These are phyloP conservation scores for Huso huso DNA, from an alignment of 2,797 vertebrate species.

Conservation along the genomic window DNA sequence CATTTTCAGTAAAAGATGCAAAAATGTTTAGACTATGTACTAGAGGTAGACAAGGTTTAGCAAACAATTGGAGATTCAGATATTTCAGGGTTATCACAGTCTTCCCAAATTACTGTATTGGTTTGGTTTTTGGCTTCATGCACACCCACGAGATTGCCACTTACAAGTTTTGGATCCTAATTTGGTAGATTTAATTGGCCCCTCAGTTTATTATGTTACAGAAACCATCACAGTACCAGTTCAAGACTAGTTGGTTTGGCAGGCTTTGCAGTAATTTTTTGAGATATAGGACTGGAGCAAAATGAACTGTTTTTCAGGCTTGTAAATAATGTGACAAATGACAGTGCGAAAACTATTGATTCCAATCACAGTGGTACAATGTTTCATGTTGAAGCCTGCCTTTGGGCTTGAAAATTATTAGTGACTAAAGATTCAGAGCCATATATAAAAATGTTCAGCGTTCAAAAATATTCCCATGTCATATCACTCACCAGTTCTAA, in stretches of 20 bases:
- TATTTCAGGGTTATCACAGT: too few relatives aligned
- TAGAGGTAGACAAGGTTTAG: neutral
- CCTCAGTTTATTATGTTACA: too few relatives aligned
- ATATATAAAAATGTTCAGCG: conserved; percentile 44
- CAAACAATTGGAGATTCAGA: too few relatives aligned
- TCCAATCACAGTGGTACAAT: conserved; percentile 87
- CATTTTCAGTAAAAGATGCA: conserved; percentile 7
- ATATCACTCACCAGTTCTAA: neutral
- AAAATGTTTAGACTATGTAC: neutral
- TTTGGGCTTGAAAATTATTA: conserved; percentile 57
- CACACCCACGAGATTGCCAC: too few relatives aligned
- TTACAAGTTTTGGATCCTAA: too few relatives aligned
- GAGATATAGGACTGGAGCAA: conserved; percentile 89
- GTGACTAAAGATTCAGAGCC: conserved; percentile 50
- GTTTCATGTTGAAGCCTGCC: conserved; percentile 80
- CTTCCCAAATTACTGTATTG: too few relatives aligned
- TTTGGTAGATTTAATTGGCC: too few relatives aligned
- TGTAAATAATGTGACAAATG: conserved; percentile 99
- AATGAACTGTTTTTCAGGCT: conserved; percentile 96
- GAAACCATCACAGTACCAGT: conserved; percentile 21
- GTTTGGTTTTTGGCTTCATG: too few relatives aligned
- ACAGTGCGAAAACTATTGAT: conserved; percentile 94
- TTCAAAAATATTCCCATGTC: conserved; percentile 33
- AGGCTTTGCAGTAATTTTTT: conserved; percentile 56
- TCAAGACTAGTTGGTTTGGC: conserved; percentile 35